Conservation (phyloP, 2,797 vertebrate species). For the Oophaga sylvatica region DNA sequence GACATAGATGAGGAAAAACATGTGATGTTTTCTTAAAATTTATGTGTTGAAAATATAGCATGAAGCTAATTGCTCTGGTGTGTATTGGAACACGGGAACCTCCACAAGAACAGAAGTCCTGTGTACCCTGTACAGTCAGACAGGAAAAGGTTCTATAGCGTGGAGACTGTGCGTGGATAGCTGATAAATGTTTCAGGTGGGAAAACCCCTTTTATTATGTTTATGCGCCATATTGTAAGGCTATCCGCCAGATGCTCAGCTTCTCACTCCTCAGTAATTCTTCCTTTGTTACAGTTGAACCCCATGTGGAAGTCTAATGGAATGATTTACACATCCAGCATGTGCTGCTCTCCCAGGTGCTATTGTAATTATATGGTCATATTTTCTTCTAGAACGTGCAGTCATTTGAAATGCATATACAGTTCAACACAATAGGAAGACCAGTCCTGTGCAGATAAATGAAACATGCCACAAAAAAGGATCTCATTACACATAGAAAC, state of each 20-base stretch:
- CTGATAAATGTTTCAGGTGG: constrained; percentile 9
- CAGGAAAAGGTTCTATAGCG: not conserved
- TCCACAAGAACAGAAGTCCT: not conserved
- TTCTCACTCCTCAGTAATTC: not conserved
- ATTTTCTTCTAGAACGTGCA: not conserved
- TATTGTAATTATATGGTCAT: constrained; percentile 16
- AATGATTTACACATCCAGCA: constrained; percentile 27
- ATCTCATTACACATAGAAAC: not conserved
- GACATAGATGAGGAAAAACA: not conserved
- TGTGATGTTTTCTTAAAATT: not conserved
- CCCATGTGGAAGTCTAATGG: constrained; percentile 15
- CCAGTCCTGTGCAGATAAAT: not conserved
- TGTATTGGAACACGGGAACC: not conserved
- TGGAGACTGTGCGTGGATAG: not conserved
- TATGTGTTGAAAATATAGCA: not conserved
- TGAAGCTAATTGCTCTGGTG: not conserved
- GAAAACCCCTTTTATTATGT: not conserved
- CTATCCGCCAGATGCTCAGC: not conserved
- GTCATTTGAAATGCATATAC: not conserved
- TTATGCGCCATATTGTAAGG: not conserved
- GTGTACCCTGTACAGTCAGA: not conserved
- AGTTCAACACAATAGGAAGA: not conserved
- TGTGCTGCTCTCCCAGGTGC: not conserved
- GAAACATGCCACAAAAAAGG: not conserved
- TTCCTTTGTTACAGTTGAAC: constrained; percentile 11